Conservation (phyloP, 1,140 invertebrate genomes). For the Paralvinella palmiformis region DNA sequence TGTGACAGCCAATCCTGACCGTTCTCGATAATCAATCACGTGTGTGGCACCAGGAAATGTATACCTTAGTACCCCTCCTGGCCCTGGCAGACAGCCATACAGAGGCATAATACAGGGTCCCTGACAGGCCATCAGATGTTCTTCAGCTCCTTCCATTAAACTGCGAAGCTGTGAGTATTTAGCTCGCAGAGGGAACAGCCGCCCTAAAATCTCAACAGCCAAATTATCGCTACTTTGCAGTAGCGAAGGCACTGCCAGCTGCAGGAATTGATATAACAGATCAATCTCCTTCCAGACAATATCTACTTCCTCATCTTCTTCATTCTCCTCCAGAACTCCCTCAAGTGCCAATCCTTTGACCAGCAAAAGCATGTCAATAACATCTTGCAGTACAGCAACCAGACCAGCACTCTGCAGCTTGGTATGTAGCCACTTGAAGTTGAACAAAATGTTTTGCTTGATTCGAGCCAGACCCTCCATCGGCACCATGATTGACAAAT, state of each 20-base stretch:
- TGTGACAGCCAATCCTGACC: conserved; percentile 3
- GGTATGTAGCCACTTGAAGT: conserved; percentile 9
- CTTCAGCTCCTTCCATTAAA: not conserved
- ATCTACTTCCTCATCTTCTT: not conserved
- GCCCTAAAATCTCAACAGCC: not conserved
- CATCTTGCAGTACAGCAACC: not conserved
- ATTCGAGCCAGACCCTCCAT: conserved; percentile 1
- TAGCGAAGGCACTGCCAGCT: not conserved
- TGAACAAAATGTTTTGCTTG: conserved; percentile 7
- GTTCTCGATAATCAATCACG: not conserved
- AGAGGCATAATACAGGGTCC: not conserved
- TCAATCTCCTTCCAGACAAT: not conserved
- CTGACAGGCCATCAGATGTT: not conserved
- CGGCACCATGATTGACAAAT: conserved; percentile 13
- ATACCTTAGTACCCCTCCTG: not conserved
- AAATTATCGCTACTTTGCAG: not conserved
- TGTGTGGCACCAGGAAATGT: conserved; percentile 8
- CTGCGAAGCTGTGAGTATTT: not conserved
- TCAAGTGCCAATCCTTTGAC: not conserved
- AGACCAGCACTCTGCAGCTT: not conserved
- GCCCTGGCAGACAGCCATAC: not conserved
- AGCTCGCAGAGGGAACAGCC: not conserved
- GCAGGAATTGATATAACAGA: conserved; percentile 1
- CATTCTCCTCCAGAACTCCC: not conserved
- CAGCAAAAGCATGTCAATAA: not conserved